phyloP scores from a whole-genome alignment of 2,113 vertebrate genomes.

The Penelope pileata region DNA sequence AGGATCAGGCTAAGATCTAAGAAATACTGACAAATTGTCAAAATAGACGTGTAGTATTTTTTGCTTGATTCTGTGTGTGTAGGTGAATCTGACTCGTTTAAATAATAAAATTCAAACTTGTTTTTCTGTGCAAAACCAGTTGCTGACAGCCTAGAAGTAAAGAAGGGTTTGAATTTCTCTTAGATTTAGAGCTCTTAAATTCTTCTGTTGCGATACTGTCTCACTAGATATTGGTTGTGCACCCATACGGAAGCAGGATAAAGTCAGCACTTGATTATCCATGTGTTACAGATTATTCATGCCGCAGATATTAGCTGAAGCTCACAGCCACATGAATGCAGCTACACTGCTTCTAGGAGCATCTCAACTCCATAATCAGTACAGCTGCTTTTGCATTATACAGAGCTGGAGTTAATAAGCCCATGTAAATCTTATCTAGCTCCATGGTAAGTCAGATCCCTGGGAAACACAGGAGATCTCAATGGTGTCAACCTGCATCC shows the following conservation, averaged over 20 bases:
- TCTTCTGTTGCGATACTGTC: background rate
- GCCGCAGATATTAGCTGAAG: background rate
- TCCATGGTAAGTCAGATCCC: background rate
- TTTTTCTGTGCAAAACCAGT: conserved; percentile 11
- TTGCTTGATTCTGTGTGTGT: background rate
- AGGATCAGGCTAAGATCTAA: background rate
- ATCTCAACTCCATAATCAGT: background rate
- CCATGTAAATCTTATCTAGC: background rate
- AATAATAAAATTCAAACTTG: background rate
- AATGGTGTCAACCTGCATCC: background rate
- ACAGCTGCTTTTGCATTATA: background rate
- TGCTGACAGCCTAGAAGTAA: conserved; percentile 1
- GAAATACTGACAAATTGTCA: background rate
- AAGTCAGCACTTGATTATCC: background rate
- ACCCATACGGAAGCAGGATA: background rate
- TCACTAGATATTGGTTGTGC: background rate
- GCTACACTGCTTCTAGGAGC: conserved; percentile 12
- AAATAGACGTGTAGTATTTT: background rate
- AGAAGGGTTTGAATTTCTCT: background rate
- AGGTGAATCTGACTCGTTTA: conserved; percentile 2
- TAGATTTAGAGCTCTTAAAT: background rate
- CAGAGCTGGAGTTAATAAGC: background rate
- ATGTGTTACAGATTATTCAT: conserved; percentile 14
- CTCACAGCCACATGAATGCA: background rate
- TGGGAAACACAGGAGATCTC: background rate